Evolutionary conservation across 2,888 invertebrate species (phyloP).

Genomic region (Lithophane socia): DNA sequence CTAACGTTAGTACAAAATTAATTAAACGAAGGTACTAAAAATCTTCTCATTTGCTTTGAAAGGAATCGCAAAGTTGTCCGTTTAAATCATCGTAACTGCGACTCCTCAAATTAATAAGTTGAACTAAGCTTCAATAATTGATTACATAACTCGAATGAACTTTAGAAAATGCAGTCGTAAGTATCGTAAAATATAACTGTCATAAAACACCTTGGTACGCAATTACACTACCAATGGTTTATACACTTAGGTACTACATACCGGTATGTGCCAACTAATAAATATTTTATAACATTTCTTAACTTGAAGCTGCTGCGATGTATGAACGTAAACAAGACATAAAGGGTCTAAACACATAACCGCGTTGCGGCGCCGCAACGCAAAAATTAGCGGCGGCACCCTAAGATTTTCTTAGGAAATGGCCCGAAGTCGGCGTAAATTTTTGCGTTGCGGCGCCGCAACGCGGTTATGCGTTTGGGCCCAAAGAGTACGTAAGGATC

Average conservation of each 20-base stretch:
- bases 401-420: no score
- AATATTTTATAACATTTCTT: constrained; percentile 4
- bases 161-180: not conserved
- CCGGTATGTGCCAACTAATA: constrained; percentile 1
- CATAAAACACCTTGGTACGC: not conserved
- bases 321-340: no score
- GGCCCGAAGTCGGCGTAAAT: no score
- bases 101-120: not conserved
- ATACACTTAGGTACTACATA: not conserved
- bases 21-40: not conserved
- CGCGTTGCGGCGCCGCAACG: no score
- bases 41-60: not conserved
- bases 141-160: not conserved
- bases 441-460: no score
- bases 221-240: not conserved
- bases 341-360: no score
- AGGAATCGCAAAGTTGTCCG: not conserved
- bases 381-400: no score
- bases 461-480: no score
- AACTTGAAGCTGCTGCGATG: no score
- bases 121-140: not conserved
- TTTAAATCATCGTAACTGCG: not conserved
- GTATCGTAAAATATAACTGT: not conserved
- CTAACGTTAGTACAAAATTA: constrained; percentile 1
- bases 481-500: no score